Evolutionary conservation across 2,113 vertebrate genomes (phyloP).

Genomic region (Sorex araneus): DNA sequence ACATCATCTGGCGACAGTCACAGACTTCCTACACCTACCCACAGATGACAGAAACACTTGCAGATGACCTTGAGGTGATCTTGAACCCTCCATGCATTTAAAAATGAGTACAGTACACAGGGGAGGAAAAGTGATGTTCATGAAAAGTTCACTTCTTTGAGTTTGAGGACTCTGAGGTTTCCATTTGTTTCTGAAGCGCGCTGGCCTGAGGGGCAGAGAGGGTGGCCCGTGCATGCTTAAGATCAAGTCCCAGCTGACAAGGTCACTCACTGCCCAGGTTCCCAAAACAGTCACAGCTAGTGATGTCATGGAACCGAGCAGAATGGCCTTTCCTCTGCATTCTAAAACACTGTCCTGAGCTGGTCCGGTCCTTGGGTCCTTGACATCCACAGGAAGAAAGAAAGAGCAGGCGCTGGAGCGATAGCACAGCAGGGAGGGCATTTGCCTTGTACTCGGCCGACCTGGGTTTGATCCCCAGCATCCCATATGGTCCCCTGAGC

Average conservation of each 20-base stretch:
- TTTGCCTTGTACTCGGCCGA: too few species aligned
- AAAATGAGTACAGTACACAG: background rate
- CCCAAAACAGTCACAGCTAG: background rate
- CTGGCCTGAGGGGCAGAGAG: background rate
- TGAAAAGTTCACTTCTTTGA: background rate
- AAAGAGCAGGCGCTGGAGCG: too few species aligned
- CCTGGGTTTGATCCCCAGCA: too few species aligned
- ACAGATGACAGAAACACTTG: background rate
- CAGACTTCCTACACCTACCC: background rate
- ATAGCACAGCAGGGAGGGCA: too few species aligned
- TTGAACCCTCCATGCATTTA: slow-evolving; percentile 16
- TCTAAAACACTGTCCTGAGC: background rate
- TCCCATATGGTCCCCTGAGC: too few species aligned
- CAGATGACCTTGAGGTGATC: background rate
- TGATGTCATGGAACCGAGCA: background rate
- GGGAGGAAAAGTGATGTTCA: background rate
- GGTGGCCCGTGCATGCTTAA: background rate
- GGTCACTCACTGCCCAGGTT: background rate
- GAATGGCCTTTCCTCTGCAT: background rate
- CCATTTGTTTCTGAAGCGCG: background rate
- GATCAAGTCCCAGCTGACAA: background rate
- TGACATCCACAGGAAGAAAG: too few species aligned
- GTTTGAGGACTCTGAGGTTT: background rate
- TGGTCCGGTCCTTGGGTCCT: too few species aligned
- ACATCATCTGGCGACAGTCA: background rate